Evolutionary conservation across 2,113 vertebrate genomes (phyloP), one percentile per base, ranked within the genome.

Genomic region (Geococcyx californianus): DNA sequence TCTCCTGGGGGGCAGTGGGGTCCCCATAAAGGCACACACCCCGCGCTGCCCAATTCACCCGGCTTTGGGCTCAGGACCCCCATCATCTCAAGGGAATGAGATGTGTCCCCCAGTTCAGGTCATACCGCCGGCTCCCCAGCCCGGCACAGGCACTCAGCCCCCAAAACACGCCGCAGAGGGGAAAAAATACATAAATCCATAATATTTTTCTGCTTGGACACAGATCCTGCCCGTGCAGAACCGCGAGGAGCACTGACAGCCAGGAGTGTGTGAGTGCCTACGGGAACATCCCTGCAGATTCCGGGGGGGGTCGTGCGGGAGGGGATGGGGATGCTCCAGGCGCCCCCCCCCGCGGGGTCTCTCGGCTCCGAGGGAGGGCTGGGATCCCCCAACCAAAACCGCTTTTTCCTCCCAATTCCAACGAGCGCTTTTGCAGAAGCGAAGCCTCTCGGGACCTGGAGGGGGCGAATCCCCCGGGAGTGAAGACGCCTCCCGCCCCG

Each of bases 321-420:
- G 12, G 40, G 47, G 4, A 5, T 1, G 8, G 40, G 33, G 24
- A 51, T 6, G 1, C 62, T n/a, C 26, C 62, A 7, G 44, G 10
- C 0, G 0, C 5, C 1, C 19, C 16, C 8, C 2, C n/a, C 74
- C 2, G 0, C 0, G 2, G 38, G 26, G 29, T 33, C 66, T 1
- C 51, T 29, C 10, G 0, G 7, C 54, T 49, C 1, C 0, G 9
- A 52, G 29, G 7, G 66, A 84, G 16, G 60, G 47, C 49, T 76
- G 10, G 33, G 85, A 23, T 5, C 15, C 7, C 44, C 10, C 47
- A 26, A 5, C 0, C 28, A 15, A 49, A 69, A 1, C 18, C 0
- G 25, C 33, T 31, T 44, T 45, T 60, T 11, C 31, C 33, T 66
- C 52, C 77, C 68, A 8, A 6, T 7, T 10, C 20, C 34, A n/a